Evolutionary conservation across 1,140 invertebrate genomes (phyloP).

Genomic region (Cotesia chilonis): DNA sequence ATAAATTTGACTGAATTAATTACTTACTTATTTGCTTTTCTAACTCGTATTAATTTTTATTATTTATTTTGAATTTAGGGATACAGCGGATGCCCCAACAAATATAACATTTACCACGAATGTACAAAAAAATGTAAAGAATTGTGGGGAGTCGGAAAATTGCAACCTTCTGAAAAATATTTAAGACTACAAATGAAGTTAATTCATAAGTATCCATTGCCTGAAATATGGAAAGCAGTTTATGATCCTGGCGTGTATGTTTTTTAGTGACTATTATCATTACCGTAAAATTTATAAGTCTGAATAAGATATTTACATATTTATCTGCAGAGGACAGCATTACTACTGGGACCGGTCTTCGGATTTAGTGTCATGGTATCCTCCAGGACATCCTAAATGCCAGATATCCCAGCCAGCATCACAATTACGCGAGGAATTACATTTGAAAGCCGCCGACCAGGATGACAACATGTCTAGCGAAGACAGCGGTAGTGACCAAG

Average conservation of each 20-base stretch:
- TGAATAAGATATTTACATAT: not conserved
- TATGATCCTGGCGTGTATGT: slow-evolving; percentile 87
- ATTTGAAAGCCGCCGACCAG: slow-evolving; percentile 63
- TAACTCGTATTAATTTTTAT: slow-evolving; percentile 51
- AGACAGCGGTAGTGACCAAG: slow-evolving; percentile 60
- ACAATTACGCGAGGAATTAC: slow-evolving; percentile 77
- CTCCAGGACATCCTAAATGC: slow-evolving; percentile 90
- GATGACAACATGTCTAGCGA: slow-evolving; percentile 63
- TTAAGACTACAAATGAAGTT: slow-evolving; percentile 78
- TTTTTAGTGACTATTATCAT: not conserved
- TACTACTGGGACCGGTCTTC: slow-evolving; percentile 95
- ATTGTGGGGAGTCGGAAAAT: slow-evolving; percentile 82
- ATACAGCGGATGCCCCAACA: slow-evolving; percentile 92
- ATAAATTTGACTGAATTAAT: slow-evolving; percentile 52
- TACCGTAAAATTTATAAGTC: too few relatives aligned
- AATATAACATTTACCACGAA: slow-evolving; percentile 93
- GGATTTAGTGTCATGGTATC: slow-evolving; percentile 94
- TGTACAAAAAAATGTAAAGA: slow-evolving; percentile 90
- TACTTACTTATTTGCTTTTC: slow-evolving; percentile 61
- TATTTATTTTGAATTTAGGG: slow-evolving; percentile 63
- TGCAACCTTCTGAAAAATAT: slow-evolving; percentile 78
- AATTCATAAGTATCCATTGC: slow-evolving; percentile 89
- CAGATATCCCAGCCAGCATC: slow-evolving; percentile 83
- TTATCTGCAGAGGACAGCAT: slow-evolving; percentile 75
- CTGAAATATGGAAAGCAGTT: slow-evolving; percentile 91